Percentiles rank a stretch among this genome's conserved stretches.
Evolutionary conservation across 2,888 invertebrate genomes (phyloP).

Genomic region (Phalera bucephala): DNA sequence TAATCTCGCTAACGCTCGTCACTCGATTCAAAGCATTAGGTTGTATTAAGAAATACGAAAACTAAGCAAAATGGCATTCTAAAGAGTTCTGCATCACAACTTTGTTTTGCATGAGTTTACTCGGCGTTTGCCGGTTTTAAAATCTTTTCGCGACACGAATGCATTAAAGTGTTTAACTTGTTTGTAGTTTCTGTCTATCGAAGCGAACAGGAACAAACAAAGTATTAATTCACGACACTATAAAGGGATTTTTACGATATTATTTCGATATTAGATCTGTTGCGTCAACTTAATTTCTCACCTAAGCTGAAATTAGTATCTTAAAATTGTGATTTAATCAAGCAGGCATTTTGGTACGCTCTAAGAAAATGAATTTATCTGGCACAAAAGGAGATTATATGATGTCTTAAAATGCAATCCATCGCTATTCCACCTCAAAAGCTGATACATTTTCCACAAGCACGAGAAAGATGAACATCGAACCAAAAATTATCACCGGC

Average conservation of each 20-base stretch:
- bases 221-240: slow-evolving; percentile 8
- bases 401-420: too few relatives aligned
- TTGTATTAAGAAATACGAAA: slow-evolving; percentile 81
- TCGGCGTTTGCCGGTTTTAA: slow-evolving; percentile 62
- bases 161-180: slow-evolving; percentile 57
- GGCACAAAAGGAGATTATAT: too few relatives aligned
- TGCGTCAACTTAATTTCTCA: slow-evolving; percentile 4
- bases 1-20: slow-evolving; percentile 38
- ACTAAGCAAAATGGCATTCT: slow-evolving; percentile 77
- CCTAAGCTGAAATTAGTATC: too few relatives aligned
- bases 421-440: too few relatives aligned
- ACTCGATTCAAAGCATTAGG: slow-evolving; percentile 49
- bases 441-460: too few relatives aligned
- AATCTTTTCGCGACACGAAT: slow-evolving; percentile 52
- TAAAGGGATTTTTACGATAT: slow-evolving; percentile 6
- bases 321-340: too few relatives aligned
- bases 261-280: slow-evolving; percentile 1
- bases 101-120: slow-evolving; percentile 73
- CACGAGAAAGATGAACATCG: slow-evolving; percentile 32
- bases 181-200: slow-evolving; percentile 30
- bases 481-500: slow-evolving; percentile 35
- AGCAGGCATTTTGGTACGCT: too few relatives aligned
- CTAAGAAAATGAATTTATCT: too few relatives aligned
- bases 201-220: slow-evolving; percentile 11
- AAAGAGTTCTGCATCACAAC: slow-evolving; percentile 74